A percentile compares a stretch with the other conserved stretches of the same genome.
Conservation (phyloP, 2,888 invertebrate genomes). For the Bellardia bayeri region DNA sequence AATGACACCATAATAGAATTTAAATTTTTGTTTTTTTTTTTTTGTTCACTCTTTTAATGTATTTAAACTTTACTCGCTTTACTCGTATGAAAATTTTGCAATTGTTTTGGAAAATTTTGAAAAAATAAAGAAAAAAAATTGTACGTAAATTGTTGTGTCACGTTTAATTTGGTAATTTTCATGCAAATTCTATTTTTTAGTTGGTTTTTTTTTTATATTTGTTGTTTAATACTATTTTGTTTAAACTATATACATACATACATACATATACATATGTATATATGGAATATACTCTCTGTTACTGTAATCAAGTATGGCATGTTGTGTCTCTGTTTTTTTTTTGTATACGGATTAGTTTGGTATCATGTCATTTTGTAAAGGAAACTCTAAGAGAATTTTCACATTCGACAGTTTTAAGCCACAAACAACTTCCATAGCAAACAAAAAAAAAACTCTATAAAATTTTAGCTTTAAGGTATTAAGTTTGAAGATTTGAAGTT, state of each 20-base stretch:
- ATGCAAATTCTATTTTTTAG: slow-evolving; percentile 77
- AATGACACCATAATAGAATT: slow-evolving; percentile 65
- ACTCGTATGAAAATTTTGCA: slow-evolving; percentile 55
- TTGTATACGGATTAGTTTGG: slow-evolving; percentile 48
- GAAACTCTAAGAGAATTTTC: slow-evolving; percentile 20
- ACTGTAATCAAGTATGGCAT: slow-evolving; percentile 53
- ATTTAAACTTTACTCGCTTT: slow-evolving; percentile 40
- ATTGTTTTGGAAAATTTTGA: slow-evolving; percentile 43
- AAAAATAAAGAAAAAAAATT: slow-evolving; percentile 56
- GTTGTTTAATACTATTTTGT: slow-evolving; percentile 31
- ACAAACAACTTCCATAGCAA: not conserved
- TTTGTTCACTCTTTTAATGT: slow-evolving; percentile 9
- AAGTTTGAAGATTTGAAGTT: slow-evolving; percentile 63
- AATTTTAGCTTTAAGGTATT: slow-evolving; percentile 66
- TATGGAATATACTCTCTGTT: slow-evolving; percentile 4
- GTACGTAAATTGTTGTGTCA: slow-evolving; percentile 82
- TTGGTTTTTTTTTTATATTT: not conserved
- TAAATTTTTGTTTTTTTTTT: slow-evolving; percentile 8
- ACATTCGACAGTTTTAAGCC: slow-evolving; percentile 68
- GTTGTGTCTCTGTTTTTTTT: slow-evolving; percentile 26
- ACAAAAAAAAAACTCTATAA: slow-evolving; percentile 37
- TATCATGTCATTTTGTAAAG: slow-evolving; percentile 68
- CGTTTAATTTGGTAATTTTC: slow-evolving; percentile 82
- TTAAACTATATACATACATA: slow-evolving; percentile 34
- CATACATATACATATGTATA: no score